phyloP scores from a whole-genome alignment of 2,888 invertebrate genomes.

The Melinopterus prodromus region DNA sequence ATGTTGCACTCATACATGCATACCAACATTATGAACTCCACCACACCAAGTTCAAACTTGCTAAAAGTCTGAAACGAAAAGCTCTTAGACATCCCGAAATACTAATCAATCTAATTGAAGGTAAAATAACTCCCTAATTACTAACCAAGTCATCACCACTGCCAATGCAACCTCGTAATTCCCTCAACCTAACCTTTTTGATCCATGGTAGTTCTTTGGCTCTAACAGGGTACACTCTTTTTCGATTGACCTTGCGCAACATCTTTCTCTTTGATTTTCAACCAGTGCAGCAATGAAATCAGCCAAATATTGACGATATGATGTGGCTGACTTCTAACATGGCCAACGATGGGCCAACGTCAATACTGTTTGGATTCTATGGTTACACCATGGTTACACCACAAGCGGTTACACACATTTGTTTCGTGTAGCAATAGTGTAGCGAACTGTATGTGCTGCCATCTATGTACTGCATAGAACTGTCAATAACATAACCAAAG shows the following conservation, averaged over 20 bases:
- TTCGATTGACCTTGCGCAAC: background rate
- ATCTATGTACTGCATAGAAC: too few relatives aligned
- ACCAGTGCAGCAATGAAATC: too few relatives aligned
- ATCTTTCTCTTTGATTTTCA: too few relatives aligned
- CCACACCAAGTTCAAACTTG: slow-evolving; percentile 7
- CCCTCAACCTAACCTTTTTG: background rate
- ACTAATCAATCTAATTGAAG: background rate
- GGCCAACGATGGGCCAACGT: too few relatives aligned
- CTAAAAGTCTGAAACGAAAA: background rate
- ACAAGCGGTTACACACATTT: too few relatives aligned
- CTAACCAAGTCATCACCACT: background rate
- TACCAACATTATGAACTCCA: slow-evolving; percentile 11
- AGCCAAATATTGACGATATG: too few relatives aligned
- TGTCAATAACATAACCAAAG: too few relatives aligned
- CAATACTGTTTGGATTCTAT: too few relatives aligned
- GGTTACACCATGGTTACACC: too few relatives aligned
- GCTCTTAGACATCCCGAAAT: background rate
- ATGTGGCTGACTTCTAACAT: too few relatives aligned
- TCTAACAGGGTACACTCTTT: background rate
- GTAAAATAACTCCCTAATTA: background rate
- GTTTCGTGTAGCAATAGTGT: too few relatives aligned
- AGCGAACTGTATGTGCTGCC: too few relatives aligned
- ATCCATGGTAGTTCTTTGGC: background rate
- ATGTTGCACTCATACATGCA: slow-evolving; percentile 17
- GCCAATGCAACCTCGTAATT: background rate